These are phyloP conservation scores for Takifugu bimaculatus DNA, from an alignment of 2,113 vertebrate species.

Conservation along the genomic window DNA sequence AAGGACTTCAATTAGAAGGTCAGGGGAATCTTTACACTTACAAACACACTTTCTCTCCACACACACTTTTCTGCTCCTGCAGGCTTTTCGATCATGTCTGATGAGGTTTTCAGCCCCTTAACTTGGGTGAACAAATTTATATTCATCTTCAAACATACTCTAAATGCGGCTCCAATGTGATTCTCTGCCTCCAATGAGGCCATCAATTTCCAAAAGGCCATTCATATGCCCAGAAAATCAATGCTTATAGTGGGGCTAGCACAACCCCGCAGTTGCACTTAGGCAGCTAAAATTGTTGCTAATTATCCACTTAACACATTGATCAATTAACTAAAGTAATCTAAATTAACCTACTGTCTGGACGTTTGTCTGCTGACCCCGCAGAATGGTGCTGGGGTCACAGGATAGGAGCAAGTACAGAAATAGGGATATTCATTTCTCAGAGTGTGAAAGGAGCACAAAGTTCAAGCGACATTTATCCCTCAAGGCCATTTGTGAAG, in stretches of 20 bases:
- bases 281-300: constrained; percentile 78
- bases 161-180: constrained; percentile 73
- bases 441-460: constrained; percentile 45
- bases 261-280: constrained; percentile 77
- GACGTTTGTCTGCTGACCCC: constrained; percentile 79
- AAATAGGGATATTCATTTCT: constrained; percentile 56
- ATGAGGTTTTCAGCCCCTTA: constrained; percentile 58
- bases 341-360: constrained; percentile 80
- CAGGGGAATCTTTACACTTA: constrained; percentile 42
- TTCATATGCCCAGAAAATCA: constrained; percentile 81
- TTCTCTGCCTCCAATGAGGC: constrained; percentile 68
- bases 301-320: constrained; percentile 83
- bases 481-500: constrained; percentile 66
- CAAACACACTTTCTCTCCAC: constrained; percentile 28
- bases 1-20: constrained; percentile 55
- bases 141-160: constrained; percentile 76
- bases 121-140: constrained; percentile 65
- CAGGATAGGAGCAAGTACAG: constrained; percentile 46
- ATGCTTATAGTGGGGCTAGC: constrained; percentile 73
- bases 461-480: constrained; percentile 61
- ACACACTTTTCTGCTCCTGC: constrained; percentile 38
- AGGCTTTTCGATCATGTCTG: constrained; percentile 62
- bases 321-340: constrained; percentile 84
- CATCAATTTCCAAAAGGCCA: constrained; percentile 81
- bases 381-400: constrained; percentile 75